These are phyloP conservation scores for Synodontis membranacea DNA, from an alignment of 2,113 vertebrate genomes.

Conservation along the genomic window DNA sequence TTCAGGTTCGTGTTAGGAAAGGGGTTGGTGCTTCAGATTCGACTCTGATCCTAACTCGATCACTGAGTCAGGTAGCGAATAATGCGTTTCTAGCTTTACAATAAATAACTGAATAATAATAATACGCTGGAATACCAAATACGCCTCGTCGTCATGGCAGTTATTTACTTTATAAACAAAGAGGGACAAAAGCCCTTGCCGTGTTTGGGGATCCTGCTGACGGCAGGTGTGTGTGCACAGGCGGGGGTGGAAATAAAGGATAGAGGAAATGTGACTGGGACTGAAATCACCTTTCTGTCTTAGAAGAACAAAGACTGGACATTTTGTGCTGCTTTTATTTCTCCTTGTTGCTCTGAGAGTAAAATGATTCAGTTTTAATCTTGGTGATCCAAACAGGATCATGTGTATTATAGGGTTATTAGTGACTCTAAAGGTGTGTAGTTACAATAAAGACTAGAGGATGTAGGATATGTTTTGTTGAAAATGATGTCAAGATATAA, in stretches of 20 bases:
- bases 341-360: not conserved
- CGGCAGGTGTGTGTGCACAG: constrained; percentile 37
- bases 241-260: constrained; percentile 1
- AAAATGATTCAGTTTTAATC: not conserved
- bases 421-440: not conserved
- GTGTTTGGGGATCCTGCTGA: not conserved
- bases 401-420: not conserved
- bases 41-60: too few species aligned
- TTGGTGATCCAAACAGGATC: not conserved
- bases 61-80: too few species aligned
- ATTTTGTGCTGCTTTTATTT: not conserved
- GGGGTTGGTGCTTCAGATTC: not conserved
- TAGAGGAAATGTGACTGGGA: not conserved
- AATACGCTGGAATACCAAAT: not conserved
- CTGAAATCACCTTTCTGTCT: not conserved
- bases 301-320: not conserved
- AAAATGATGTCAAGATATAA: not conserved
- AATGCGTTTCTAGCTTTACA: not conserved
- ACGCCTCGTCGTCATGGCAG: not conserved
- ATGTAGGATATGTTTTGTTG: not conserved
- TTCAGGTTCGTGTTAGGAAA: not conserved
- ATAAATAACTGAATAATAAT: not conserved
- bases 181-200: not conserved
- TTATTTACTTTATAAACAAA: not conserved
- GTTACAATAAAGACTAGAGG: not conserved